A percentile compares a stretch with the other conserved stretches of the same genome.
Evolutionary conservation across 2,113 vertebrate genomes (phyloP).

Genomic region (Petroica traversi): DNA sequence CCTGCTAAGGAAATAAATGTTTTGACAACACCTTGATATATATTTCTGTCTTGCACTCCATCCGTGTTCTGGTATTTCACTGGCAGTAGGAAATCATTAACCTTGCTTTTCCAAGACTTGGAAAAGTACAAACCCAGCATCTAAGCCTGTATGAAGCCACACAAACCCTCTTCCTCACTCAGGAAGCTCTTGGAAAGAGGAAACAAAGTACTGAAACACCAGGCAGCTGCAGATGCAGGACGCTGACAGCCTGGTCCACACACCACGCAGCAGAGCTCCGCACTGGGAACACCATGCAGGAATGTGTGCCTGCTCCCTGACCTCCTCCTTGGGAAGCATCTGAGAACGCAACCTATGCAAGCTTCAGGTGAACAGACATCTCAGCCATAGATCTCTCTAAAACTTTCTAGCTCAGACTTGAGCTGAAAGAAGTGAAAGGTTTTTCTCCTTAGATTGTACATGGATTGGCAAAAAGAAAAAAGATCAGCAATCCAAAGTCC

Average conservation of each 20-base stretch:
- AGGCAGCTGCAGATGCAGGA: neutral
- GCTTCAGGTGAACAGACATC: neutral
- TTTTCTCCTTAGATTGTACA: neutral
- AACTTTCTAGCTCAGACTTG: neutral
- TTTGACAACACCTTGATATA: neutral
- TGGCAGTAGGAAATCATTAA: neutral
- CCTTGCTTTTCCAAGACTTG: neutral
- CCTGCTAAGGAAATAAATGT: constrained; percentile 39
- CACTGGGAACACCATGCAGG: accelerated
- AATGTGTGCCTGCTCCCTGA: accelerated
- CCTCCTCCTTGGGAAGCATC: neutral
- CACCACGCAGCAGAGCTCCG: accelerated
- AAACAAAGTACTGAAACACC: neutral
- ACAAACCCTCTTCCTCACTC: neutral
- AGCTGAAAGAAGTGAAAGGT: neutral
- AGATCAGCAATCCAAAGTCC: neutral
- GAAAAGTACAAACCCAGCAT: neutral
- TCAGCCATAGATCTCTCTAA: neutral
- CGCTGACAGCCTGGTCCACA: neutral
- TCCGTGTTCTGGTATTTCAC: neutral
- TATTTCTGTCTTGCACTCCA: neutral
- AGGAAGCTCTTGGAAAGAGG: neutral
- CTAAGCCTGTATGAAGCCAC: neutral
- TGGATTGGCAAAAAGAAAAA: neutral
- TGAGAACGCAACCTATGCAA: neutral